These are phyloP conservation scores for Chrysolina americana DNA, from an alignment of 2,888 invertebrate species.

Conservation along the genomic window DNA sequence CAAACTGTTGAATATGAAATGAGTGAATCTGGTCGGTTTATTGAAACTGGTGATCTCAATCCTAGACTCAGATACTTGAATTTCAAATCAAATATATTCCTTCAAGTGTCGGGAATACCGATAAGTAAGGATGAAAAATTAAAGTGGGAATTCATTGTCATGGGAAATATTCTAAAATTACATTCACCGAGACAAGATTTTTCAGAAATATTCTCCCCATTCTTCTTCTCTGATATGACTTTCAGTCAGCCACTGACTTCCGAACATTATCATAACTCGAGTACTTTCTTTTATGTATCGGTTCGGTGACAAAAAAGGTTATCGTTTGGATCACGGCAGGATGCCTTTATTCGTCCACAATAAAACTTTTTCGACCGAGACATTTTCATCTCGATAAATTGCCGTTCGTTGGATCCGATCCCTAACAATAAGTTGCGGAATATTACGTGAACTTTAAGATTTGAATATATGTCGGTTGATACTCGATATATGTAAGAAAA, in stretches of 20 bases:
- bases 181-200: too few species aligned
- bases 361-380: slow-evolving; percentile 22
- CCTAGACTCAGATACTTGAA: too few species aligned
- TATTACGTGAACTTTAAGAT: neutral
- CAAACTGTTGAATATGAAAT: too few species aligned
- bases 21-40: too few species aligned
- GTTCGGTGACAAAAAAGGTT: slow-evolving; percentile 9
- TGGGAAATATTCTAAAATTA: too few species aligned
- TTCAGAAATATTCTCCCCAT: too few species aligned
- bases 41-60: too few species aligned
- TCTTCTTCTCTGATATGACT: too few species aligned
- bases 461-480: neutral
- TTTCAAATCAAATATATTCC: too few species aligned
- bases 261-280: slow-evolving; percentile 8
- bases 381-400: slow-evolving; percentile 12
- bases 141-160: too few species aligned
- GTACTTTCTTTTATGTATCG: slow-evolving; percentile 21
- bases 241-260: neutral
- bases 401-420: neutral
- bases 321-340: slow-evolving; percentile 19
- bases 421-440: neutral
- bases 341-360: slow-evolving; percentile 22
- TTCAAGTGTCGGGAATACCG: too few species aligned
- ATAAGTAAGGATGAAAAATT: too few species aligned
- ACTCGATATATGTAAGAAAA: neutral